Conservation (phyloP, 2,888 invertebrate genomes). For the Hirtodrosophila confusa region DNA sequence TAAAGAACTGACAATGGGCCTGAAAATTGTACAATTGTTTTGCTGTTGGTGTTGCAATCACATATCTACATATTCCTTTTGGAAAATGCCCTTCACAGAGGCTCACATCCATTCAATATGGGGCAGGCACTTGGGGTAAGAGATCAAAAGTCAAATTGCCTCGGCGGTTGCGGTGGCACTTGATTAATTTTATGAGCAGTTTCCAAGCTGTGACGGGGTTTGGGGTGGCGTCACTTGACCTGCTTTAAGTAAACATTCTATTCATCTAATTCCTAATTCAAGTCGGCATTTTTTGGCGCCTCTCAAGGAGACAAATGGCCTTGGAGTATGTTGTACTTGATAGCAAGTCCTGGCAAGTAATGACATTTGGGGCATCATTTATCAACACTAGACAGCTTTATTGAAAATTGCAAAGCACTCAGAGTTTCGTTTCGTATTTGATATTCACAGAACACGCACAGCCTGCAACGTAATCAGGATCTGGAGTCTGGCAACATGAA, state of each 20-base stretch:
- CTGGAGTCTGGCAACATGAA: slow-evolving; percentile 83
- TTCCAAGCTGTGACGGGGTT: slow-evolving; percentile 1
- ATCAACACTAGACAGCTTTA: slow-evolving; percentile 66
- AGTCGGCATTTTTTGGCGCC: neutral
- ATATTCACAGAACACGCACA: slow-evolving; percentile 74
- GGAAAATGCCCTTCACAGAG: neutral
- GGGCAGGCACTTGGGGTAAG: neutral
- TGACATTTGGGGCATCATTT: slow-evolving; percentile 54
- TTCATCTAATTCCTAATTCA: slow-evolving; percentile 16
- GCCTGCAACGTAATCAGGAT: slow-evolving; percentile 83
- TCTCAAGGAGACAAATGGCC: no score
- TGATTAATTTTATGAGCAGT: slow-evolving; percentile 60
- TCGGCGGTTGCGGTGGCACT: slow-evolving; percentile 42
- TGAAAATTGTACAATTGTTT: slow-evolving; percentile 20
- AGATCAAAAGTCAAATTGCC: slow-evolving; percentile 41
- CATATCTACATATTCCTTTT: neutral
- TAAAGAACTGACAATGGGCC: slow-evolving; percentile 29
- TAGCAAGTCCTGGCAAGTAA: no score
- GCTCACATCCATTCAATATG: neutral
- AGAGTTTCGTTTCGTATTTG: neutral
- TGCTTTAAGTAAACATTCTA: neutral
- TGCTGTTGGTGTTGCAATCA: neutral
- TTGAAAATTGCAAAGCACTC: slow-evolving; percentile 52
- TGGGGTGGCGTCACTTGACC: slow-evolving; percentile 12
- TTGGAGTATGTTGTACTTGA: no score